A percentile compares a stretch with the other conserved stretches of the same genome.
Conservation (phyloP, 2,797 vertebrate genomes). For the Melanotaenia boesemani region DNA sequence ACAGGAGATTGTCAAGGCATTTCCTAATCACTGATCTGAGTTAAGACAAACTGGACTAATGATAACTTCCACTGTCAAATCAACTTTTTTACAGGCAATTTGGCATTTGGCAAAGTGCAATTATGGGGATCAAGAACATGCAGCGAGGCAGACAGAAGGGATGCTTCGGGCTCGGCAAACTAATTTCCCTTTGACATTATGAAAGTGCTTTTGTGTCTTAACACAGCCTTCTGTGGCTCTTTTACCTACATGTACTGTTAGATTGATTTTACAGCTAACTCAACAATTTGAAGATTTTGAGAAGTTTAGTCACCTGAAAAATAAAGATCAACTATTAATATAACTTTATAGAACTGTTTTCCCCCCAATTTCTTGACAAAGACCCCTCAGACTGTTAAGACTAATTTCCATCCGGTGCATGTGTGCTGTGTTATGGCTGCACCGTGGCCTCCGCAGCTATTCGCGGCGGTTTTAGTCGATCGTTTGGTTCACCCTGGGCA, state of each 20-base stretch:
- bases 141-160: slow-evolving; percentile 22
- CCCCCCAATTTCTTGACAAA: background rate
- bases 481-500: no score
- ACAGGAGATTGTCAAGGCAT: slow-evolving; percentile 18
- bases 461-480: no score
- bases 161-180: slow-evolving; percentile 19
- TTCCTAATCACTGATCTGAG: slow-evolving; percentile 17
- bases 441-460: no score
- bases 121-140: slow-evolving; percentile 17
- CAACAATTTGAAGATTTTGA: background rate
- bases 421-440: no score
- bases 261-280: background rate
- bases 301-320: background rate
- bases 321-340: background rate
- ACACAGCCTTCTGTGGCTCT: background rate
- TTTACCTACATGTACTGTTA: background rate
- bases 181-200: background rate
- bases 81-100: slow-evolving; percentile 20
- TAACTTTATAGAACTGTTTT: background rate
- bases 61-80: slow-evolving; percentile 26
- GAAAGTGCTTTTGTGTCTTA: slow-evolving; percentile 6
- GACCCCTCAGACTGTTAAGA: background rate
- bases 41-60: slow-evolving; percentile 9
- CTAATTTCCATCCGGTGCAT: no score
- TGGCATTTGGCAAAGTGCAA: slow-evolving; percentile 16